These are phyloP conservation scores for Calosoma granatense DNA, from an alignment of 1,140 invertebrate genomes.

Conservation along the genomic window DNA sequence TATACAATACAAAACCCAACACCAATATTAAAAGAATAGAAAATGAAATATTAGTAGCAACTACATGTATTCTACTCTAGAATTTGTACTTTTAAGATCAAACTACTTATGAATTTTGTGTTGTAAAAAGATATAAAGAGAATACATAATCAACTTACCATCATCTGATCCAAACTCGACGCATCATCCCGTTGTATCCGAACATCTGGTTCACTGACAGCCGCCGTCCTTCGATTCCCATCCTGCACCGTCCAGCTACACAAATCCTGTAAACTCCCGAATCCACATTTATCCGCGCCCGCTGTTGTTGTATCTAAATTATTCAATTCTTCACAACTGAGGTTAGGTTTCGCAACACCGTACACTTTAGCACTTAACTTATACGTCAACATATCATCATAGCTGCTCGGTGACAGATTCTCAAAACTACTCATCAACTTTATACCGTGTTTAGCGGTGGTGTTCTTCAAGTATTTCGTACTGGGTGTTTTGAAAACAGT, in stretches of 20 bases:
- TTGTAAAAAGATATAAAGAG: too few relatives aligned
- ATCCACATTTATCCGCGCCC: conserved; percentile 28
- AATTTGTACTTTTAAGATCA: too few relatives aligned
- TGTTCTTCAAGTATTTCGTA: conserved; percentile 22
- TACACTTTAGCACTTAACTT: conserved; percentile 51
- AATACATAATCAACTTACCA: too few relatives aligned
- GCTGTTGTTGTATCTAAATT: conserved; percentile 23
- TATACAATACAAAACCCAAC: too few relatives aligned
- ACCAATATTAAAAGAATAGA: too few relatives aligned
- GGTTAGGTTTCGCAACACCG: conserved; percentile 34
- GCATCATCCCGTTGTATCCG: conserved; percentile 19
- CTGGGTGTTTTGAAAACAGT: conserved; percentile 27
- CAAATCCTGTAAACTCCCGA: conserved; percentile 31
- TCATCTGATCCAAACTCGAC: neutral
- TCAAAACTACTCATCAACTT: conserved; percentile 29
- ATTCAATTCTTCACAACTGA: conserved; percentile 48
- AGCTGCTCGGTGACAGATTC: conserved; percentile 21
- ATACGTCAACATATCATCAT: conserved; percentile 24
- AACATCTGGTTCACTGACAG: conserved; percentile 32
- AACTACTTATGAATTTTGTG: too few relatives aligned
- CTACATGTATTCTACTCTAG: too few relatives aligned
- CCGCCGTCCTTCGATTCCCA: conserved; percentile 18
- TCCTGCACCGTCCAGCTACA: conserved; percentile 18
- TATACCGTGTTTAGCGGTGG: too few relatives aligned
- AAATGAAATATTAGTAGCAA: too few relatives aligned